Base-by-base conservation (phyloP, 2,113 vertebrate species). In the Indicator indicator region DNA sequence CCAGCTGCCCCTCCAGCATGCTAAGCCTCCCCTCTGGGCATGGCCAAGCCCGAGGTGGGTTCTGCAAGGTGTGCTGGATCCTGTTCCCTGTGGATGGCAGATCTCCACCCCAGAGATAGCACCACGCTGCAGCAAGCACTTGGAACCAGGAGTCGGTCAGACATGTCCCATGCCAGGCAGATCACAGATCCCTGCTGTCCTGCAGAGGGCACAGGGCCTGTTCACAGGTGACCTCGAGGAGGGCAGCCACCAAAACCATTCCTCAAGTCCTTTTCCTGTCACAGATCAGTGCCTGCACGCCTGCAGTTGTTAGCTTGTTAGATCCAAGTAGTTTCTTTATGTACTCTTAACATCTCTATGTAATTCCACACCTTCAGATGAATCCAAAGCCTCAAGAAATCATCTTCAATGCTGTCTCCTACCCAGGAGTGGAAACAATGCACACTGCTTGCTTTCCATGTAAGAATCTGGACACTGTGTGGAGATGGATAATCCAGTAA, bases 91-190 rank as follows among this genome's bases (percentile, higher is more conserved):
- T 0, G 2, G 5, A 18, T 1, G 0, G 16, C 78, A 17, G 9
- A 5, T 27, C n/a, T 6, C 38, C 42, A 6, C 1, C 30, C 3
- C 1, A 0, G 40, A 1, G 26, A 16, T 0, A 0, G 24, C n/a
- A 8, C 8, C 36, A 9, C 17, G 0, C 5, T 12, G 6, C 24
- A 33, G 65, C 55, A 33, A 1, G 88, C 1, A 0, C 52, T 24
- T 1, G 3, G 42, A 30, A 6, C 48, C 58, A 32, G n/a, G 11
- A 56, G 36, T 2, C 42, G 20, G 15, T 3, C 70, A 27, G 13
- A 18, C 46, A 24, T 0, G 0, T 6, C 54, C 48, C 2, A 2
- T 27, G 76, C 33, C 40, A 36, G 2, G 0, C 6, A 1, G 70
- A 6, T n/a, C 50, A 38, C 44, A 28, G 3, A 3, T 10, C 28